A percentile compares a stretch with the other conserved stretches of the same genome.
These are phyloP conservation scores for Hoplias malabaricus DNA, from an alignment of 2,113 vertebrate species.

Conservation along the genomic window DNA sequence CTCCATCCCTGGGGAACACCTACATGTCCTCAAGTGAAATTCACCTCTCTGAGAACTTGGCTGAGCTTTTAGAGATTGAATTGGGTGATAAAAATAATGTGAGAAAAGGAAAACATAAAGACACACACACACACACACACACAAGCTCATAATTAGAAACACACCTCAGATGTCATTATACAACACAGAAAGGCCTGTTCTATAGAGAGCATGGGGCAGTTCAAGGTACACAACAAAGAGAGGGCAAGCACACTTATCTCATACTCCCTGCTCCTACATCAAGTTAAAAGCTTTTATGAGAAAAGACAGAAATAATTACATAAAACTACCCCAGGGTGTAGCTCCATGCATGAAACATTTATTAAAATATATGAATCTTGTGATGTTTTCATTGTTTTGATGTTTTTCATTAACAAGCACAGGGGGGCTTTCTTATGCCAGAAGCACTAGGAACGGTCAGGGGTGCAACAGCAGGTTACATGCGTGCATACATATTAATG, in stretches of 20 bases:
- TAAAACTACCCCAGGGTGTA: slow-evolving; percentile 6
- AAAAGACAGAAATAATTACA: not conserved
- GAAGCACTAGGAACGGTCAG: not conserved
- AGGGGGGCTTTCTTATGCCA: not conserved
- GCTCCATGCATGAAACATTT: not conserved
- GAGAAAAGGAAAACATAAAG: slow-evolving; percentile 20
- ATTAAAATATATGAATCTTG: not conserved
- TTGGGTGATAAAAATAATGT: slow-evolving; percentile 4
- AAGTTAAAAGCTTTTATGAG: slow-evolving; percentile 1
- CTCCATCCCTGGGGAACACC: no score
- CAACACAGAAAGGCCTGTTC: not conserved
- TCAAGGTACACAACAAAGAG: slow-evolving; percentile 3
- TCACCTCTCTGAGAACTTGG: slow-evolving; percentile 6
- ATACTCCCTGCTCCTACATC: not conserved
- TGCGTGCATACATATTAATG: slow-evolving; percentile 42
- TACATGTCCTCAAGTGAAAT: not conserved
- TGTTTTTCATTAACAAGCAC: slow-evolving; percentile 11
- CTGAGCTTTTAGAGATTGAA: slow-evolving; percentile 17
- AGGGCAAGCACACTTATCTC: not conserved
- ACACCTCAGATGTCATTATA: slow-evolving; percentile 19
- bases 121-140: slow-evolving; percentile 7
- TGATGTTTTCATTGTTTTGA: not conserved
- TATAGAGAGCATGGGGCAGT: slow-evolving; percentile 28
- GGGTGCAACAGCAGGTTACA: slow-evolving; percentile 28
- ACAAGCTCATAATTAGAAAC: not conserved